Evolutionary conservation across 1,140 invertebrate genomes (phyloP), one percentile per base, ranked within the genome.

Genomic region (Meloidogyne floridensis): DNA sequence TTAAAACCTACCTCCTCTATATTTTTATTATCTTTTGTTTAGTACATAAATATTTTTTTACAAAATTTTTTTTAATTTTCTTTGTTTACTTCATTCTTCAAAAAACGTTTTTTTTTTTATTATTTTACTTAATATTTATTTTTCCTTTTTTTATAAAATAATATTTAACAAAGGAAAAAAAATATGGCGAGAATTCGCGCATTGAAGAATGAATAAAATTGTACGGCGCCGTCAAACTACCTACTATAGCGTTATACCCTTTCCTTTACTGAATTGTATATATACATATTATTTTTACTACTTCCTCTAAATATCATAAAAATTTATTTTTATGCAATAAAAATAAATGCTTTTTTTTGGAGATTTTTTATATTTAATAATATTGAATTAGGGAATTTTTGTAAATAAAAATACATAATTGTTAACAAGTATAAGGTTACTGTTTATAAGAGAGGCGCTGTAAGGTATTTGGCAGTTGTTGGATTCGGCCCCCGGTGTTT

Each of bases 41-140:
- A n/a, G 3, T 65, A n/a, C n/a, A 65, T 4, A n/a, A 15, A 15
- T 10, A 59, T 15, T 59, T 3, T n/a, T 65, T n/a, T 13, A 59
- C 13, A n/a, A 65, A 65, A 65, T 65, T 65, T 65, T 65, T 65
- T 65, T 13, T 5, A 7, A 65, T n/a, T 65, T 65, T 65, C 59
- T 65, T 65, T 65, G 59, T 65, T 18, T 65, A n/a, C 59, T n/a
- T 18, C 59, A 47, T 47, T 47, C 47, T 47, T 65, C 59, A 15
- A n/a, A 59, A 59, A 65, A 65, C 59, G 59, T 65, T 65, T 65
- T 54, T 65, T n/a, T 65, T 65, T n/a, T 65, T 65, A 65, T 65
- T 65, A n/a, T 65, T 18, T 47, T 47, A 47, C 4, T 32, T 32
- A 32, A 32, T 32, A 32, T 32, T 47, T 47, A 47, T 47, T 47